A percentile compares a stretch with the other conserved stretches of the same genome.
phyloP scores from a whole-genome alignment of 64 coral and sea anemone species.

The Hydrozoanthus tunicans region DNA sequence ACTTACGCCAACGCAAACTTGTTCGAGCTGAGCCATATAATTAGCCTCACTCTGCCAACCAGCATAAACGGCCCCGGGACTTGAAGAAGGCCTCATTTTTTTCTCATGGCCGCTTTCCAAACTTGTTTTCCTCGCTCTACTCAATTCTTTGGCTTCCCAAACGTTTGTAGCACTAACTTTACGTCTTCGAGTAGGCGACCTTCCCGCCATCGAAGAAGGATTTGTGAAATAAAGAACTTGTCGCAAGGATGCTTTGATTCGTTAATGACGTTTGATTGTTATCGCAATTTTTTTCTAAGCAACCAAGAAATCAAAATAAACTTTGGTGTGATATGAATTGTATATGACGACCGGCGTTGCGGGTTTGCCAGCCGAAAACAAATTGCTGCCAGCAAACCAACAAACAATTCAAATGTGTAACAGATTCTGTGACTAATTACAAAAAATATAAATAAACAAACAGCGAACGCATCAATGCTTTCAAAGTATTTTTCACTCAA shows the following conservation, averaged over 20 bases:
- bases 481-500: neutral
- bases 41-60: constrained; percentile 21
- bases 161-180: neutral
- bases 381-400: neutral
- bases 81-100: neutral
- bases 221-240: neutral
- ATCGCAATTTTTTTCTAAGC: constrained; percentile 11
- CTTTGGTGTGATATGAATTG: neutral
- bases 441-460: neutral
- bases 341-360: neutral
- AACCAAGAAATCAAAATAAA: constrained; percentile 21
- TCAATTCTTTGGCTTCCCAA: neutral
- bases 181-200: constrained; percentile 23
- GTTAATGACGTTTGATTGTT: neutral
- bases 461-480: neutral
- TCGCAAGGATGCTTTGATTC: neutral
- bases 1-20: constrained; percentile 35
- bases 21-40: constrained; percentile 18
- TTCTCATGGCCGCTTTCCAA: neutral
- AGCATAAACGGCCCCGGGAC: neutral
- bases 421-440: neutral
- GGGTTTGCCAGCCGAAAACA: neutral
- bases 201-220: constrained; percentile 19
- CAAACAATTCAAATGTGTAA: neutral
- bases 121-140: neutral